Conservation (phyloP, 2,113 vertebrate species). For the Dicerorhinus sumatrensis region DNA sequence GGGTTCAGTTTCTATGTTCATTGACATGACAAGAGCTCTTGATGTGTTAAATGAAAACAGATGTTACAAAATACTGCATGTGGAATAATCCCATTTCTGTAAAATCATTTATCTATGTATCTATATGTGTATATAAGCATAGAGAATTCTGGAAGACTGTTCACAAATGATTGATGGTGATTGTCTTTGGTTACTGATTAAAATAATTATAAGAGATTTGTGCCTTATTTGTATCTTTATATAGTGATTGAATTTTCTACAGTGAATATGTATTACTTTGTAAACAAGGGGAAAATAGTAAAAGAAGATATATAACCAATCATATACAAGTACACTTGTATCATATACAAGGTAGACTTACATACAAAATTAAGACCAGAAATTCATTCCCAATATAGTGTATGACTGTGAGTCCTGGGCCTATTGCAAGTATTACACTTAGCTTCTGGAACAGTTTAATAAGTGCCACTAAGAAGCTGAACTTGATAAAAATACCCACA, state of each 20-base stretch:
- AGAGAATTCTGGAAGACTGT: constrained; percentile 38
- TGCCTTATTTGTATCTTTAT: constrained; percentile 43
- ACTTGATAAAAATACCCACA: constrained; percentile 37
- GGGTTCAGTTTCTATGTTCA: neutral
- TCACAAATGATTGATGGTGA: neutral
- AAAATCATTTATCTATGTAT: constrained; percentile 31
- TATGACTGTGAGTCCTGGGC: neutral
- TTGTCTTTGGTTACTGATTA: constrained; percentile 37
- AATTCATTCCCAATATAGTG: neutral
- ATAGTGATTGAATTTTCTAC: constrained; percentile 38
- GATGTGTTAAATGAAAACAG: constrained; percentile 51
- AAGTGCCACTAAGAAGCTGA: constrained; percentile 9
- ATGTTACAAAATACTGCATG: constrained; percentile 37
- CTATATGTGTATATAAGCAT: neutral
- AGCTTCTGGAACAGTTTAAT: constrained; percentile 13
- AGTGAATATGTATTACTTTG: constrained; percentile 23
- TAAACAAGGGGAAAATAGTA: constrained; percentile 11
- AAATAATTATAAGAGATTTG: neutral
- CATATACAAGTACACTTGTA: neutral
- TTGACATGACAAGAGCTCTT: constrained; percentile 17
- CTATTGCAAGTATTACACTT: neutral
- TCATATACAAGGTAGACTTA: constrained; percentile 16
- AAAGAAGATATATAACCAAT: constrained; percentile 39
- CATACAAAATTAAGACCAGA: constrained; percentile 17
- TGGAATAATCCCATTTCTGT: constrained; percentile 33